Conservation (phyloP, 2,888 invertebrate species). For the Hyalella azteca region DNA sequence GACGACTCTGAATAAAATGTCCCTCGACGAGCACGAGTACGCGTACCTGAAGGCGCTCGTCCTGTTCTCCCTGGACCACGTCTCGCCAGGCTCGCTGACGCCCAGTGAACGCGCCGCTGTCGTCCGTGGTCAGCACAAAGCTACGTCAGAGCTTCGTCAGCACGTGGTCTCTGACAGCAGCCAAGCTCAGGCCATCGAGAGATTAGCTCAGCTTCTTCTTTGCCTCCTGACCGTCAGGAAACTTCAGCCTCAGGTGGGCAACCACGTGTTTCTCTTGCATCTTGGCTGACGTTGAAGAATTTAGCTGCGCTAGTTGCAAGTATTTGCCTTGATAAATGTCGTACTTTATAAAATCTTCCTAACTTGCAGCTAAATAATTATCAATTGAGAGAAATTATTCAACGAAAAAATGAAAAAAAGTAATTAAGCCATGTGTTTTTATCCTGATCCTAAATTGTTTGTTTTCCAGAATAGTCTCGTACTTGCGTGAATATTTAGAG, state of each 20-base stretch:
- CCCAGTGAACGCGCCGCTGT: not conserved
- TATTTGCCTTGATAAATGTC: no score
- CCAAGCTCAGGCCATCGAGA: constrained; percentile 48
- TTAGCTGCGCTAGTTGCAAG: no score
- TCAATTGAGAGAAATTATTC: no score
- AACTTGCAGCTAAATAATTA: no score
- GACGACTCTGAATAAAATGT: constrained; percentile 69
- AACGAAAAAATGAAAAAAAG: no score
- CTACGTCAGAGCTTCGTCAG: constrained; percentile 52
- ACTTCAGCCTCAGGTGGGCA: constrained; percentile 68
- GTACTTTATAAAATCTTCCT: no score
- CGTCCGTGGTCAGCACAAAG: constrained; percentile 54
- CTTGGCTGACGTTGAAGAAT: no score
- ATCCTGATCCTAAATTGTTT: no score
- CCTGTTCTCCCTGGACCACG: constrained; percentile 68
- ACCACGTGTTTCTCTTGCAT: no score
- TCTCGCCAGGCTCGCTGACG: constrained; percentile 71
- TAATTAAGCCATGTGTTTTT: no score
- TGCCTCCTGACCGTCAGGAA: constrained; percentile 72
- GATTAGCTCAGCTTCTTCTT: constrained; percentile 66
- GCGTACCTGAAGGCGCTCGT: constrained; percentile 85
- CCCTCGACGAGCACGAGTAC: constrained; percentile 80
- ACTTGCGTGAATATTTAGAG: no score
- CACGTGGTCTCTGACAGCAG: constrained; percentile 49
- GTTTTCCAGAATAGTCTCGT: no score